These are phyloP conservation scores for Pyxicephalus adspersus DNA, from an alignment of 2,113 vertebrate species.

Conservation along the genomic window DNA sequence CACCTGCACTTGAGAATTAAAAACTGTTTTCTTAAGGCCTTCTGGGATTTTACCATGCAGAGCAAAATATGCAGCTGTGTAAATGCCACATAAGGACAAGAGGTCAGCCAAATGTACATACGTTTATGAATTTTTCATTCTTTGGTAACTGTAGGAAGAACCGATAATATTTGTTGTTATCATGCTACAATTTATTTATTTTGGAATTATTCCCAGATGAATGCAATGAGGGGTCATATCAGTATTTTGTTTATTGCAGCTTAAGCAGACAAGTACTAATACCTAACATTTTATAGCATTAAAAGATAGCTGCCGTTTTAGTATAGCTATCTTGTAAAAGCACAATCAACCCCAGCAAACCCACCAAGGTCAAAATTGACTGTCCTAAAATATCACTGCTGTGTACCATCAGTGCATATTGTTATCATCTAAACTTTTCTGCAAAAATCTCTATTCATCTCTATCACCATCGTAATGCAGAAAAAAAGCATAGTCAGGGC, in stretches of 20 bases:
- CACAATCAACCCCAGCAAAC: too few relatives aligned
- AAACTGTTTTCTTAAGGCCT: constrained; percentile 32
- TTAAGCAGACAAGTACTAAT: too few relatives aligned
- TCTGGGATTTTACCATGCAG: constrained; percentile 26
- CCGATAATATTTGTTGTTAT: not conserved
- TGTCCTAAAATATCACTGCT: too few relatives aligned
- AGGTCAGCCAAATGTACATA: not conserved
- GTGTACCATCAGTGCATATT: too few relatives aligned
- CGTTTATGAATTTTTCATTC: not conserved
- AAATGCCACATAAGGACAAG: not conserved
- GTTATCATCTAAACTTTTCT: too few relatives aligned
- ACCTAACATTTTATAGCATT: too few relatives aligned
- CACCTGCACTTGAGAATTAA: constrained; percentile 44
- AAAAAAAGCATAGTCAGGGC: too few relatives aligned
- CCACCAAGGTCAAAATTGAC: too few relatives aligned
- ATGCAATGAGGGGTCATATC: not conserved
- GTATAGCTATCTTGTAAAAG: too few relatives aligned
- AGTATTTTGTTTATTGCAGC: not conserved
- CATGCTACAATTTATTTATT: not conserved
- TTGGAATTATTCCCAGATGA: constrained; percentile 9
- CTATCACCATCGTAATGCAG: too few relatives aligned
- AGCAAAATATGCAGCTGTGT: constrained; percentile 20
- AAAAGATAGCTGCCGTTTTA: too few relatives aligned
- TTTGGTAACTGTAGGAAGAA: not conserved
- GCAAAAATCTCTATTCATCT: too few relatives aligned